A percentile compares a stretch with the other conserved stretches of the same genome.
These are phyloP conservation scores for Xestia xanthographa DNA, from an alignment of 2,888 invertebrate genomes.

Conservation along the genomic window DNA sequence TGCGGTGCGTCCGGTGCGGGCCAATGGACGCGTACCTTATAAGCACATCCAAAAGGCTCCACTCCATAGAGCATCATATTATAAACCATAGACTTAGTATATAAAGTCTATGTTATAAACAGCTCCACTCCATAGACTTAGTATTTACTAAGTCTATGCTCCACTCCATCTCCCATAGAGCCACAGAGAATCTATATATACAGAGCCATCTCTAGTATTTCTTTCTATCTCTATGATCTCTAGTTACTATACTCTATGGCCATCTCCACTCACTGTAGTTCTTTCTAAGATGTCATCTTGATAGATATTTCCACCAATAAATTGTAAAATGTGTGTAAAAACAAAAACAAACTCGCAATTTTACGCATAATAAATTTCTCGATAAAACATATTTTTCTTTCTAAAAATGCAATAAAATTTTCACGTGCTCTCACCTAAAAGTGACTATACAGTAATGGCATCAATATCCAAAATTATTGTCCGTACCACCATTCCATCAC, in stretches of 20 bases:
- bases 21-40: too few relatives aligned
- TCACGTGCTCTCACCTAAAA: slow-evolving; percentile 3
- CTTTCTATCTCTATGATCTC: too few relatives aligned
- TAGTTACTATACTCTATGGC: too few relatives aligned
- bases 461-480: neutral
- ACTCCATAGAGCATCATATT: too few relatives aligned
- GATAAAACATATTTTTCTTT: neutral
- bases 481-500: neutral
- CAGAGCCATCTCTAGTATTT: too few relatives aligned
- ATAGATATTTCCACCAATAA: neutral
- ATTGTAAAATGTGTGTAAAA: neutral
- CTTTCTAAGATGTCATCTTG: neutral
- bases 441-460: slow-evolving; percentile 29
- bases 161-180: too few relatives aligned
- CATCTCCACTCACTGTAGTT: neutral
- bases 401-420: slow-evolving; percentile 10
- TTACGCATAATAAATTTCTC: neutral
- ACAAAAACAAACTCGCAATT: neutral
- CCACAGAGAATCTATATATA: too few relatives aligned
- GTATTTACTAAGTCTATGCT: too few relatives aligned
- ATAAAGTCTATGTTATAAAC: too few relatives aligned
- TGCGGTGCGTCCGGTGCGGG: too few relatives aligned
- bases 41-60: neutral
- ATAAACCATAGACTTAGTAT: too few relatives aligned
- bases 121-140: too few relatives aligned